Base-by-base conservation (phyloP, 1,140 invertebrate genomes). In the Drosophila trapezifrons region DNA sequence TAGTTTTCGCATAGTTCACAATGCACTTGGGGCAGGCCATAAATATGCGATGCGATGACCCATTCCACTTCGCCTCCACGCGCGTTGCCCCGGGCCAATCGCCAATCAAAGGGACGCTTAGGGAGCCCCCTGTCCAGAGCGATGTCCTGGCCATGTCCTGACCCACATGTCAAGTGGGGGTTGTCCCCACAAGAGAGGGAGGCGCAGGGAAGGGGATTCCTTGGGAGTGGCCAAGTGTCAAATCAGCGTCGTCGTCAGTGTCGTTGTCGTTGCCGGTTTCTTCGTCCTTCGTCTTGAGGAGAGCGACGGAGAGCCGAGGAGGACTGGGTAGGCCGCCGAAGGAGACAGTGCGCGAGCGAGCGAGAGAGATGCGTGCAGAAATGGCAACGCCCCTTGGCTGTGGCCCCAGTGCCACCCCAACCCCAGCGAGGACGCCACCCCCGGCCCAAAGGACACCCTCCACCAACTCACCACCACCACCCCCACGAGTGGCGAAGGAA, bases 201-300 rank as follows among this genome's bases (percentile, higher is more conserved):
- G 46, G 2, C 22, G 46, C 47, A 2, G 15, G 25, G 20, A 2
- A 25, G 2, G 37, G 37, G 49, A 15, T 8, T 37, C 13, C 58
- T 84, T 82, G 76, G 83, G 83, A 82, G 83, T 86, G 83, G 83
- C 83, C 76, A 87, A 87, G 54, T 79, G 83, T 67, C 79, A 77
- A 79, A 66, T 74, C 51, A 73, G 43, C 60, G 47, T 58, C 64
- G 64, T 76, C 45, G 71, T 54, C 66, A 15, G 20, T 20, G 65
- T 55, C 42, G 29, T 29, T 29, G 25, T 2, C 29, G 32, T 52
- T 40, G 27, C 27, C 4, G 27, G 25, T 47, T n/a, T 60, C 58
- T 52, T 52, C 45, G 65, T 45, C 63, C 47, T 70, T 46, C 62
- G 65, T 66, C 65, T 66, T 69, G 46, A 69, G 65, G n/a, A 52